Evolutionary conservation across 2,113 vertebrate genomes (phyloP), one percentile per base, ranked within the genome.

Genomic region (Sinocyclocheilus anophthalmus): DNA sequence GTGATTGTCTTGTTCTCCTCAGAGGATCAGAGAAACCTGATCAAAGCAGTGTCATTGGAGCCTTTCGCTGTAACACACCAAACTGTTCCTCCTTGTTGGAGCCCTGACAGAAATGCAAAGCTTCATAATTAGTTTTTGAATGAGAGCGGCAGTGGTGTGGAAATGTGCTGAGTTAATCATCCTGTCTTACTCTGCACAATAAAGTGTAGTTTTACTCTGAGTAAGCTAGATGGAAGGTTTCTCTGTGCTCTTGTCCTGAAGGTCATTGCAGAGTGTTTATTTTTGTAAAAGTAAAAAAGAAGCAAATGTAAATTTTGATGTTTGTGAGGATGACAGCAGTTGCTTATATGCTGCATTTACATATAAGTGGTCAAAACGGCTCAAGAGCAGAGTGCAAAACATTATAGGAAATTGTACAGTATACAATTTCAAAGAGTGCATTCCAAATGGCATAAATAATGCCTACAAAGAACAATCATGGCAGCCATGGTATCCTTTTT

Each of bases 81-180:
- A 24, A 92, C 92, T 90, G 91, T 93, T 92, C 90, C 85, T 48
- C 37, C 0, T 82, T 87, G 86, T 63, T 63, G 84, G 11, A 33
- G 84, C 76, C 73, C 53, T 87, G 89, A 88, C 91, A 87, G 85
- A 88, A 91, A 85, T 88, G 84, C 76, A 86, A 82, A 86, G 91
- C 80, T 86, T 89, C 89, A 90, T 93, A 90, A 92, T 93, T 89
- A 91, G 85, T 87, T 33, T 33, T 73, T 81, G 92, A 94, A 93
- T 91, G 91, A 90, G 85, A 70, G 87, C 85, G 91, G 92, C 86
- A 85, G 85, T 87, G 90, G 85, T 70, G 76, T 72, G 86, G 84
- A 89, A 93, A 93, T 90, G n/a, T 88, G 91, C 91, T 90, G 91
- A 90, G 88, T 75, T 30, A 73, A 85, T 57, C 84, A 67, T 70